These are phyloP conservation scores for Malurus alboscapulatus DNA, from an alignment of 2,113 vertebrate species.

Conservation along the genomic window DNA sequence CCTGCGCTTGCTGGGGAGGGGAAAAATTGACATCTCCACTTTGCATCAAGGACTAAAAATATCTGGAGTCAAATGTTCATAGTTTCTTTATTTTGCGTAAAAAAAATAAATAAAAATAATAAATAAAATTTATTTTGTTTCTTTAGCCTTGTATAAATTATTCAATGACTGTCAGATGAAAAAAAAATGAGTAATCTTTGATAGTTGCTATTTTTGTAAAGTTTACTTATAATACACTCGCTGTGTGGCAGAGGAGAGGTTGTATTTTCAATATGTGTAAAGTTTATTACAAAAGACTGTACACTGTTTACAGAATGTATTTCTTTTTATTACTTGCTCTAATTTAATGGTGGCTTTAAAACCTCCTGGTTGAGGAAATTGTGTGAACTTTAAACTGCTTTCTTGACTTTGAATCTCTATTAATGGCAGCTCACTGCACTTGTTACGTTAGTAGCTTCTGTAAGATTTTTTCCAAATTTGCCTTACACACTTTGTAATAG, in stretches of 20 bases:
- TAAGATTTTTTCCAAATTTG: conserved; percentile 66
- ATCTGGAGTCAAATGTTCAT: conserved; percentile 72
- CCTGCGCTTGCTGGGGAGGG: conserved; percentile 38
- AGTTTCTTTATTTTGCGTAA: conserved; percentile 85
- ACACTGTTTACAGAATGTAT: conserved; percentile 81
- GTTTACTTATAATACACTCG: conserved; percentile 66
- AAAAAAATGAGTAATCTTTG: conserved; percentile 71
- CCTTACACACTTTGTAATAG: conserved; percentile 53
- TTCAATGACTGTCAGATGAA: conserved; percentile 72
- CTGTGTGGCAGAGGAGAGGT: conserved; percentile 71
- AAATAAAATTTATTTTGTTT: conserved; percentile 81
- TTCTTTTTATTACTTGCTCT: conserved; percentile 82
- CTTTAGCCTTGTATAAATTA: conserved; percentile 81
- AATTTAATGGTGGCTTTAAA: conserved; percentile 73
- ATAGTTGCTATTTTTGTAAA: conserved; percentile 86
- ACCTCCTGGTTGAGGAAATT: conserved; percentile 73
- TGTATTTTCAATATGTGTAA: conserved; percentile 74
- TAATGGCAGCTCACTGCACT: conserved; percentile 73
- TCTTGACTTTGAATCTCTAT: conserved; percentile 65
- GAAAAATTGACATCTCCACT: conserved; percentile 62
- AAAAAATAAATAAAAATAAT: conserved; percentile 82
- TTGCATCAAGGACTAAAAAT: conserved; percentile 70
- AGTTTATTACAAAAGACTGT: conserved; percentile 75
- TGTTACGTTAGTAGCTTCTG: conserved; percentile 68
- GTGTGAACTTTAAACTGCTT: conserved; percentile 54